Percentiles rank a stretch among this genome's conserved stretches.
Conservation (phyloP, 1,140 invertebrate species). For the Neoseiulus cucumeris region DNA sequence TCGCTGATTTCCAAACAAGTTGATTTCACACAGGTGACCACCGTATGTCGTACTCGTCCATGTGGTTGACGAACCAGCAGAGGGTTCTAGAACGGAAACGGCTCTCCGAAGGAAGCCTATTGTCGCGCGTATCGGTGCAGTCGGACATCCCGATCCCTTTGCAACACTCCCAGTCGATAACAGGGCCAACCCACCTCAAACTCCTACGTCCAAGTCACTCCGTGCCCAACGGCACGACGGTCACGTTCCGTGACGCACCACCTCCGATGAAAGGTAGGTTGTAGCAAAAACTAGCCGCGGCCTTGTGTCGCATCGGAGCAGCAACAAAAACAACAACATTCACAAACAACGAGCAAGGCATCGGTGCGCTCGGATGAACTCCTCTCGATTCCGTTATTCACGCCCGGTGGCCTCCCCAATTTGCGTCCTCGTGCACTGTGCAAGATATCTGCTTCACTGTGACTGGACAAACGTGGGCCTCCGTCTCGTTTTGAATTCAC, state of each 20-base stretch:
- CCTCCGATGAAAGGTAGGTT: conserved; percentile 1
- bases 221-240: neutral
- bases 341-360: neutral
- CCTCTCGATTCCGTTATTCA: neutral
- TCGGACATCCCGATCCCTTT: neutral
- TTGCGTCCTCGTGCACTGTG: neutral
- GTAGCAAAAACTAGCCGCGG: neutral
- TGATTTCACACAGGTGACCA: neutral
- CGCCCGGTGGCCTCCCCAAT: neutral
- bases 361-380: neutral
- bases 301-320: neutral
- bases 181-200: neutral
- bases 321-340: neutral
- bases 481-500: too few relatives aligned
- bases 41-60: neutral
- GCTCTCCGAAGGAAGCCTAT: neutral
- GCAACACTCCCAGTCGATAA: neutral
- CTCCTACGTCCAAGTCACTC: neutral
- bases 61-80: neutral
- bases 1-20: neutral
- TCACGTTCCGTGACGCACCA: neutral
- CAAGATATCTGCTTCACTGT: too few relatives aligned
- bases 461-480: too few relatives aligned
- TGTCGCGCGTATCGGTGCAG: neutral
- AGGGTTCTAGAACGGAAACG: conserved; percentile 1